Evolutionary conservation across 2,888 invertebrate species (phyloP), one percentile per base, ranked within the genome.

Genomic region (Gari tellinella): DNA sequence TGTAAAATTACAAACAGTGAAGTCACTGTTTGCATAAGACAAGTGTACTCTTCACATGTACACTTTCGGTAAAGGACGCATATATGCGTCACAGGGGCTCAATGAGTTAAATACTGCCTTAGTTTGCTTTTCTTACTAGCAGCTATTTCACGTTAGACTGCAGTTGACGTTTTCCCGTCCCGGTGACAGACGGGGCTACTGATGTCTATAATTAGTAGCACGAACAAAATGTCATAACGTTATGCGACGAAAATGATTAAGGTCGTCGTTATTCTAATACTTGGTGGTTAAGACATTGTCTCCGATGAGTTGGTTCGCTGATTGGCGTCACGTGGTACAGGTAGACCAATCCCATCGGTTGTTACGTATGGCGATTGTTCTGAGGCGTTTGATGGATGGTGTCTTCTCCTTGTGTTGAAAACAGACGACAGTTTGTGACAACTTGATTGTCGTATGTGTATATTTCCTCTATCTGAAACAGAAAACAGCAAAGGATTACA

Each of bases 311-410:
- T 53, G 58, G 51, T 66, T 66, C 31, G 66, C 25, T 58, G 51
- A 43, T 45, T 14, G 38, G 15, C 12, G 53, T 60, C 74, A 74
- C 61, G 48, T 74, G 74, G 26, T 46, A 25, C 7, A 12, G 21
- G 21, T 12, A 14, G 26, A 51, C 74, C 68, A 74, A 74, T 69
- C 61, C 43, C 46, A 45, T 25, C 14, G n/a, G 37, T 19, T 37
- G 66, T 66, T 52, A 37, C 3, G 17, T 31, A 31, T 10, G 31
- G n/a, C 10, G 31, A 31, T 31, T 48, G 48, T 48, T 48, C 19
- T 48, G 51, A 55, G 21, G 56, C 38, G 49, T 48, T 48, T 48
- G 60, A 55, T 64, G 58, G 70, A 70, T 70, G 60, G 55, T n/a
- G 17, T 25, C 12, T 25, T 19, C 17, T n/a, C 21, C 31, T 57